These are phyloP conservation scores for Toxonevra muliebris DNA, from an alignment of 2,888 invertebrate species.

Conservation along the genomic window DNA sequence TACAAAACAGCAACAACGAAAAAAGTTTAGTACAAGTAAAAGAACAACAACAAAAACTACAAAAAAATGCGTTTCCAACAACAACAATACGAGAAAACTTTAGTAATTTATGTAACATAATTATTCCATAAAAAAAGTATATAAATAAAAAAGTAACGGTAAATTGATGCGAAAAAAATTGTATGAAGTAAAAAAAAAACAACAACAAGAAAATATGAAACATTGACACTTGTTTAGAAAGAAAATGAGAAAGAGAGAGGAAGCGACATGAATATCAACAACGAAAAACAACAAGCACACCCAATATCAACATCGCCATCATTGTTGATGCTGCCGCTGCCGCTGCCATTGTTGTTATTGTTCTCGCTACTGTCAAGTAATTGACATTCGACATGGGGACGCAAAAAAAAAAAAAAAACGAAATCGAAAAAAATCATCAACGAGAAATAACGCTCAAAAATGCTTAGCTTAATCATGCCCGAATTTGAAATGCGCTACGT, in stretches of 20 bases:
- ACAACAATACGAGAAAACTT: constrained; percentile 51
- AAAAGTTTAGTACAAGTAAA: constrained; percentile 32
- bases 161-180: neutral
- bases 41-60: constrained; percentile 43
- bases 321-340: neutral
- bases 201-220: constrained; percentile 27
- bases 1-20: constrained; percentile 18
- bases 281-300: too few relatives aligned
- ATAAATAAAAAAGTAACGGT: neutral
- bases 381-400: constrained; percentile 17
- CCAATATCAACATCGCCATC: neutral
- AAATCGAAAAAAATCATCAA: too few relatives aligned
- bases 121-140: constrained; percentile 50
- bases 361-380: constrained; percentile 19
- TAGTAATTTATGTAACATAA: constrained; percentile 58
- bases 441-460: too few relatives aligned
- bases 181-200: neutral
- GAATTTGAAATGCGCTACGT: too few relatives aligned
- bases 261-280: too few relatives aligned
- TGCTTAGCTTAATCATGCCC: too few relatives aligned
- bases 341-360: constrained; percentile 4
- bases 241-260: too few relatives aligned
- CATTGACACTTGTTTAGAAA: constrained; percentile 47
- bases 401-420: neutral
- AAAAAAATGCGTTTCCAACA: constrained; percentile 40